phyloP scores from a whole-genome alignment of 2,888 invertebrate genomes.

The Cenopis cana region DNA sequence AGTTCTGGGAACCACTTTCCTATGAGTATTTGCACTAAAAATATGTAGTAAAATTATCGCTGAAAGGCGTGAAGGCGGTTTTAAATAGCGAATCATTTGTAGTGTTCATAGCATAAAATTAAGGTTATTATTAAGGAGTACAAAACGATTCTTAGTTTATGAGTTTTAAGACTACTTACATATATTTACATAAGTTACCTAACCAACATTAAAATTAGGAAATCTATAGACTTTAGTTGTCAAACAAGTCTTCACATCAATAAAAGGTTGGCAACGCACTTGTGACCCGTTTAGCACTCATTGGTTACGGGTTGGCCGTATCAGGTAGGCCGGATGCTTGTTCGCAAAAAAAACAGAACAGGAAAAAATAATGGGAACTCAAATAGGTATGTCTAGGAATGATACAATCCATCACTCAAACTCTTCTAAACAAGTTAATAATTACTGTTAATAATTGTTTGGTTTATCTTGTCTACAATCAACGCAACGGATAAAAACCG shows the following conservation, averaged over 20 bases:
- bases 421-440: neutral
- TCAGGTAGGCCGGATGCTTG: neutral
- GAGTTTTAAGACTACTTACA: neutral
- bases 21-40: conserved; percentile 16
- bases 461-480: neutral
- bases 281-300: neutral
- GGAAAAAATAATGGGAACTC: neutral
- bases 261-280: no score
- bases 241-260: neutral
- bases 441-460: no score
- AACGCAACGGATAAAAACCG: neutral
- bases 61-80: neutral
- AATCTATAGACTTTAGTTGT: neutral
- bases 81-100: neutral
- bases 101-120: neutral
- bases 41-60: neutral
- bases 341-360: neutral
- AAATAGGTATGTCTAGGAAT: neutral
- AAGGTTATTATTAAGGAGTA: no score
- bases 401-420: neutral
- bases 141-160: neutral
- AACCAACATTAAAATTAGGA: neutral
- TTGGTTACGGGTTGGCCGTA: neutral
- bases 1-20: conserved; percentile 29
- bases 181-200: neutral